Percentiles rank a stretch among this genome's conserved stretches.
Evolutionary conservation across 2,888 invertebrate genomes (phyloP).

Genomic region (Physocephala rufipes): DNA sequence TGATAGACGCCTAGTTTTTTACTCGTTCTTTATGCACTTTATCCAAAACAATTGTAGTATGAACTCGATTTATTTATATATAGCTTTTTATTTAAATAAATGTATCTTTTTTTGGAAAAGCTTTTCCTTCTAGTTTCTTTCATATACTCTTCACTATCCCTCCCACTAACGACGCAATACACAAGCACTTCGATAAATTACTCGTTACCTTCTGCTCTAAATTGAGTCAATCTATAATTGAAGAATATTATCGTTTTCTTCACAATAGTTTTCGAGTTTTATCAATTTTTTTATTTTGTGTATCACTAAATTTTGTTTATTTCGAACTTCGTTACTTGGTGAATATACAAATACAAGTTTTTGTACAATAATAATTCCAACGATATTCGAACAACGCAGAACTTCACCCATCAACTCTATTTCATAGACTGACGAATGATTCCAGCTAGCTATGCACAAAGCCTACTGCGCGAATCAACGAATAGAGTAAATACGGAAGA

Average conservation of each 20-base stretch:
- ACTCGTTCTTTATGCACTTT: constrained; percentile 14
- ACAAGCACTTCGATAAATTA: constrained; percentile 38
- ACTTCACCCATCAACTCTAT: constrained; percentile 36
- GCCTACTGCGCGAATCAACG: background rate
- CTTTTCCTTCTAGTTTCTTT: background rate
- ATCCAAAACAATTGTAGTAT: constrained; percentile 1
- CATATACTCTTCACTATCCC: background rate
- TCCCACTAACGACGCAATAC: constrained; percentile 25
- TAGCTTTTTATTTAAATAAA: too few species aligned
- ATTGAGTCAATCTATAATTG: background rate
- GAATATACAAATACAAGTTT: background rate
- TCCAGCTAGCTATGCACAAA: constrained; percentile 16
- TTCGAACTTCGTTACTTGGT: background rate
- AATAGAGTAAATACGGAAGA: background rate
- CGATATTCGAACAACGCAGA: background rate
- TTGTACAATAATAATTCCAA: background rate
- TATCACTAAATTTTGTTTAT: background rate
- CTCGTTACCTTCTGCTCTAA: constrained; percentile 30
- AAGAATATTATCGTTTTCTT: background rate
- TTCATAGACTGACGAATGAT: constrained; percentile 37
- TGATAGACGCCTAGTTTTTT: constrained; percentile 3
- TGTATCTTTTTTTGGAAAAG: background rate
- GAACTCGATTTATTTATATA: background rate
- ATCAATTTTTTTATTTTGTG: background rate
- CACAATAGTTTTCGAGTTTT: background rate